phyloP scores from a whole-genome alignment of 2,888 invertebrate genomes.

The Caradrina kadenii region DNA sequence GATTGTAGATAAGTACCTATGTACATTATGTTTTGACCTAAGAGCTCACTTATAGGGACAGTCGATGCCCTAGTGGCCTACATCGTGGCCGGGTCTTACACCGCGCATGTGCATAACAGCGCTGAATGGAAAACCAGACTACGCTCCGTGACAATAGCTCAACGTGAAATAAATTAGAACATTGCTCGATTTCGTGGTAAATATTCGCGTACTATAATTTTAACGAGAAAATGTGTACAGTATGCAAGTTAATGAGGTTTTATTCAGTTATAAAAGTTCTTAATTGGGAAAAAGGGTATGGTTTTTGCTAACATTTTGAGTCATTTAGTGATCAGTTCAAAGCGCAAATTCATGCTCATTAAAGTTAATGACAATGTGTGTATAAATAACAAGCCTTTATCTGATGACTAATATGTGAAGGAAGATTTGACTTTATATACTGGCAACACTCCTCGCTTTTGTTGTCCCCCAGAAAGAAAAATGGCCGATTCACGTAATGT shows the following conservation, averaged over 20 bases:
- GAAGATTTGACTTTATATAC: slow-evolving; percentile 46
- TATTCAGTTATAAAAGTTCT: background rate
- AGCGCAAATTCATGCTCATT: slow-evolving; percentile 38
- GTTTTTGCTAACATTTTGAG: slow-evolving; percentile 35
- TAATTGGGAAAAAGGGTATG: slow-evolving; percentile 2
- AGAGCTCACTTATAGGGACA: slow-evolving; percentile 71
- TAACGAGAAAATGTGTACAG: slow-evolving; percentile 8
- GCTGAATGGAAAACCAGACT: slow-evolving; percentile 71
- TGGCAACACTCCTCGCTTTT: slow-evolving; percentile 81
- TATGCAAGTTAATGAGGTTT: slow-evolving; percentile 11
- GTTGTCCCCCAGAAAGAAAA: slow-evolving; percentile 82
- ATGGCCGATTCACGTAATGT: slow-evolving; percentile 86
- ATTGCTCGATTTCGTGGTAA: slow-evolving; percentile 59
- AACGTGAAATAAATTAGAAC: slow-evolving; percentile 35
- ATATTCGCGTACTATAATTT: slow-evolving; percentile 11
- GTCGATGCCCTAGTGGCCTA: slow-evolving; percentile 87
- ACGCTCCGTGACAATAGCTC: slow-evolving; percentile 57
- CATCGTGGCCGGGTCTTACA: slow-evolving; percentile 67
- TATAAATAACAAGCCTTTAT: slow-evolving; percentile 52
- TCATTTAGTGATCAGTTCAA: slow-evolving; percentile 35
- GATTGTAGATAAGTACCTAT: slow-evolving; percentile 68
- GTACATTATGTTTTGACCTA: slow-evolving; percentile 75
- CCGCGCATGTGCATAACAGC: slow-evolving; percentile 79
- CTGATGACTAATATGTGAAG: slow-evolving; percentile 55
- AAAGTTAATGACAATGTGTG: slow-evolving; percentile 50